A percentile compares a stretch with the other conserved stretches of the same genome.
phyloP scores from a whole-genome alignment of 1,140 invertebrate genomes.

The Medauroidea extradentata region DNA sequence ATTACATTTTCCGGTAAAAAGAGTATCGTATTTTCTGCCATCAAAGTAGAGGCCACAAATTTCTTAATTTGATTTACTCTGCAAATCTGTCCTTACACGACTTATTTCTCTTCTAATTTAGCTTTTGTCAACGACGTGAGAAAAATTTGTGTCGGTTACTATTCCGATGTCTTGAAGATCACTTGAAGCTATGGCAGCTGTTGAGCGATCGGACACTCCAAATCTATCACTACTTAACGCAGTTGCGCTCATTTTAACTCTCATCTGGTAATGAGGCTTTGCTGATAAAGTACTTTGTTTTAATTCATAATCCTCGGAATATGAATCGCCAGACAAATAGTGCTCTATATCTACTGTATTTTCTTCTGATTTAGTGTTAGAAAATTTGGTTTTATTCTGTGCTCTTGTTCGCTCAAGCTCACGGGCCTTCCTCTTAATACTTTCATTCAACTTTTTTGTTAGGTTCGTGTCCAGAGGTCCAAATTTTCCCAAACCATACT shows the following conservation, averaged over 20 bases:
- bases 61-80: background rate
- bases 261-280: slow-evolving; percentile 14
- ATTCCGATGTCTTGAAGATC: slow-evolving; percentile 24
- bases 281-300: slow-evolving; percentile 2
- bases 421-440: slow-evolving; percentile 1
- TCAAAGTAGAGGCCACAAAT: slow-evolving; percentile 27
- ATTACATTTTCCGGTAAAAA: slow-evolving; percentile 23
- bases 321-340: background rate
- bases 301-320: slow-evolving; percentile 3
- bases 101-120: slow-evolving; percentile 28
- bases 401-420: slow-evolving; percentile 1
- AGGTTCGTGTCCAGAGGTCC: slow-evolving; percentile 5
- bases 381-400: background rate
- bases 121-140: slow-evolving; percentile 26
- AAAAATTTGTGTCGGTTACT: slow-evolving; percentile 11
- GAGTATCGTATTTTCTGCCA: slow-evolving; percentile 32
- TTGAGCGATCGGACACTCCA: slow-evolving; percentile 32
- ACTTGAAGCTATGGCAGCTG: slow-evolving; percentile 29
- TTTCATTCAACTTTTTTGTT: slow-evolving; percentile 6
- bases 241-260: slow-evolving; percentile 16
- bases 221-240: slow-evolving; percentile 24
- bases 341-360: background rate
- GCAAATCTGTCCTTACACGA: slow-evolving; percentile 17
- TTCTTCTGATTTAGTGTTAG: background rate
- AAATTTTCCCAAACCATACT: background rate